Percentiles rank a stretch among this genome's conserved stretches.
Conservation (phyloP, 37 sponge, comb jelly and placozoan genomes). For the Axinella damicornis region DNA sequence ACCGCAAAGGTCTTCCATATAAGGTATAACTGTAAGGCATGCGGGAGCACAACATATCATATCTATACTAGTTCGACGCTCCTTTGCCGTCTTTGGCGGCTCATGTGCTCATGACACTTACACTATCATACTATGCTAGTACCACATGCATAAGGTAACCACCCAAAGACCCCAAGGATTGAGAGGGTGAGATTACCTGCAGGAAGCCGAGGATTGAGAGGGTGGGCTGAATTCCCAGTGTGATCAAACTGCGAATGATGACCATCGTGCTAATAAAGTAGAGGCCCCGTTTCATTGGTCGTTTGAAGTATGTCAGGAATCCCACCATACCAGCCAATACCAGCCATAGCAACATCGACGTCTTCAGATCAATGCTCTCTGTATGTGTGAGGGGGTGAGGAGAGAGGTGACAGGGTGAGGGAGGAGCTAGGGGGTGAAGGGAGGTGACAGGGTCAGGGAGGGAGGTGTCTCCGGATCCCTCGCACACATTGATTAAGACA, state of each 20-base stretch:
- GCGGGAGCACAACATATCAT: too few relatives aligned
- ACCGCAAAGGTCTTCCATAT: too few relatives aligned
- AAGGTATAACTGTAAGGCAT: too few relatives aligned
- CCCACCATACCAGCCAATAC: neutral
- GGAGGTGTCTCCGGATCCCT: neutral
- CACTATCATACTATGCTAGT: too few relatives aligned
- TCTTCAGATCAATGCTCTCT: constrained; percentile 1
- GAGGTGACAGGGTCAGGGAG: neutral
- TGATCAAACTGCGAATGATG: constrained; percentile 46
- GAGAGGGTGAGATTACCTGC: too few relatives aligned
- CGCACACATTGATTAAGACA: neutral
- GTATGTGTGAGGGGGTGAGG: neutral
- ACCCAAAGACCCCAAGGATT: too few relatives aligned
- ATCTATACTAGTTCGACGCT: too few relatives aligned
- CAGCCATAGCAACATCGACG: constrained; percentile 44
- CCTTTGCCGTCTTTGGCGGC: too few relatives aligned
- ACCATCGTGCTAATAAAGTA: constrained; percentile 14
- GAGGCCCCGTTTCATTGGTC: neutral
- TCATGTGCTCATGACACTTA: too few relatives aligned
- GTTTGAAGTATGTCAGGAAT: neutral
- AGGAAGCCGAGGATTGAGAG: constrained; percentile 71
- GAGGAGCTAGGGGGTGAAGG: neutral
- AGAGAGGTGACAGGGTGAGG: neutral
- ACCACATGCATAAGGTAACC: too few relatives aligned
- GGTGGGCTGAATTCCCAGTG: constrained; percentile 62